Evolutionary conservation across 2,113 vertebrate genomes (phyloP), one percentile per base, ranked within the genome.

Genomic region (Maccullochella peelii): DNA sequence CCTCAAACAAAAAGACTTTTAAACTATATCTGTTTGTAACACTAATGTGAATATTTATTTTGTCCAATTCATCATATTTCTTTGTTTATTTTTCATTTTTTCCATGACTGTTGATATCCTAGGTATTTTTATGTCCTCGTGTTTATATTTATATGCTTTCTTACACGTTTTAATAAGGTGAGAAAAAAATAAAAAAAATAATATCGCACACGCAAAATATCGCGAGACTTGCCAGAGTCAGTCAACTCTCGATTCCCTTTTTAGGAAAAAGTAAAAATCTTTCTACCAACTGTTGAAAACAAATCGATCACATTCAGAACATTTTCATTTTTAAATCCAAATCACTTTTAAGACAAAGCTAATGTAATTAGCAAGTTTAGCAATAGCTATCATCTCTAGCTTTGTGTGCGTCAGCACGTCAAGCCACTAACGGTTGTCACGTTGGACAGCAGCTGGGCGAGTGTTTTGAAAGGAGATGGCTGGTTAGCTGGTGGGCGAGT

Each of bases 401-500:
- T 73, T 38, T 21, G 62, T 40, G 7, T 79, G 25, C 80, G 87
- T 87, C 70, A 81, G 1, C 27, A 83, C 90, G 91, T 91, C 68
- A 52, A 23, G 11, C 11, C 73, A 8, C 62, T 50, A 83, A 77
- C 73, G 25, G 63, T 73, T 74, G 77, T 82, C 62, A 86, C 88
- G 88, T 84, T 6, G 49, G 9, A 90, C 89, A 90, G 92, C 91
- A 92, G 68, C 55, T 44, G 38, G 82, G 70, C 89, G 78, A 91
- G 86, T 93, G 90, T 93, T 94, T 94, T 94, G 92, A 92, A 93
- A 86, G 88, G 85, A 81, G 85, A 87, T 85, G 82, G 76, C 83
- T 91, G 84, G 82, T 70, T 88, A 90, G 82, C 91, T 76, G 75
- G 52, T n/a, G 38, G 82, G 63, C 62, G n/a, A 55, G 10, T 66